These are phyloP conservation scores for Heliconius aoede DNA, from an alignment of 2,888 invertebrate genomes.

Conservation along the genomic window DNA sequence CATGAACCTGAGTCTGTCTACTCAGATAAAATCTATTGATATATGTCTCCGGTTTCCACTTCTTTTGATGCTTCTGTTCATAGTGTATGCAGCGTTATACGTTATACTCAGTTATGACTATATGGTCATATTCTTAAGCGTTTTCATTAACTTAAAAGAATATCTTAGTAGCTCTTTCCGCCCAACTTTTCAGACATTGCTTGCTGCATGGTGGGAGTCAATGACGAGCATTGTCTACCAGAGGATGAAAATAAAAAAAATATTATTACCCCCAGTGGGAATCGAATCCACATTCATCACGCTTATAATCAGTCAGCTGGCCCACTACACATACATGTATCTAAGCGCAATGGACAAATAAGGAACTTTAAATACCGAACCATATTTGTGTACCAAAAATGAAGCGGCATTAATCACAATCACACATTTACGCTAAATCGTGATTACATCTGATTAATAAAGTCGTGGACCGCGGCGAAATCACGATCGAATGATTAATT, in stretches of 20 bases:
- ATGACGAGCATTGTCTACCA: no score
- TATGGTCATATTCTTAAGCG: no score
- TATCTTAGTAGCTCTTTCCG: no score
- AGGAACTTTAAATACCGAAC: slow-evolving; percentile 9
- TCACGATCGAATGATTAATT: slow-evolving; percentile 70
- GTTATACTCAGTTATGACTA: no score
- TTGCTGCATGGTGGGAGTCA: no score
- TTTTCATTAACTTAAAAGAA: no score
- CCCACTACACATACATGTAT: neutral
- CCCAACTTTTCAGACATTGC: no score
- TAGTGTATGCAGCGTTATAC: neutral
- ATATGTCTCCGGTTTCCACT: slow-evolving; percentile 1
- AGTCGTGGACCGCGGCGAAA: slow-evolving; percentile 58
- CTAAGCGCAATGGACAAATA: neutral
- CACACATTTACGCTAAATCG: slow-evolving; percentile 72
- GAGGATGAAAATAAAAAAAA: no score
- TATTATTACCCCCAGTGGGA: no score
- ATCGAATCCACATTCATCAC: no score
- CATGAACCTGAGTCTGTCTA: neutral
- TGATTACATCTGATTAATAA: slow-evolving; percentile 71
- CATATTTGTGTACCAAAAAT: slow-evolving; percentile 32
- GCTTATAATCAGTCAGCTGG: no score
- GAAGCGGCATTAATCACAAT: slow-evolving; percentile 75
- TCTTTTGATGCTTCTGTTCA: neutral
- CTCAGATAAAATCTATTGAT: neutral